Evolutionary conservation across 2,113 vertebrate genomes (phyloP).

Genomic region (Ciconia stormi): DNA sequence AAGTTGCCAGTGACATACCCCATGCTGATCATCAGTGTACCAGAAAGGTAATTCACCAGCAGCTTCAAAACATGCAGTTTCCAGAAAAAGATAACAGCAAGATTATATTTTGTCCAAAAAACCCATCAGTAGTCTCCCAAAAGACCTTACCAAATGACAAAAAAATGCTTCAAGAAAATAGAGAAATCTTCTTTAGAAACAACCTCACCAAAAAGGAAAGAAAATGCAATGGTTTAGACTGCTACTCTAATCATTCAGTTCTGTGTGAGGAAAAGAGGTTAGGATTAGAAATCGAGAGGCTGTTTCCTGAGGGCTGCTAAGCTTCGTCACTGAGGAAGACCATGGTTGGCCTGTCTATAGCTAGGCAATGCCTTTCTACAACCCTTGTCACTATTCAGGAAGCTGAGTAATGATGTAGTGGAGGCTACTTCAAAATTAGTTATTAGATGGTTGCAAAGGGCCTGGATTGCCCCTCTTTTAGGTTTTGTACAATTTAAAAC

Average conservation of each 20-base stretch:
- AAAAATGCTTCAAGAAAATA: background rate
- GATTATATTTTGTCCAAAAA: background rate
- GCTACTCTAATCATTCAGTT: background rate
- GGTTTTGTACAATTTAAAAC: background rate
- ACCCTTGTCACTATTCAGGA: background rate
- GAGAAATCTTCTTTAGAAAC: background rate
- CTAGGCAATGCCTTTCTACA: background rate
- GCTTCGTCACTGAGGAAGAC: background rate
- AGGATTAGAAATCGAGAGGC: background rate
- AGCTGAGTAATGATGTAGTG: background rate
- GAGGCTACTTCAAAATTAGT: background rate
- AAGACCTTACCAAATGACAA: background rate
- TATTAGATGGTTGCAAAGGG: background rate
- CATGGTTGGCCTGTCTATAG: background rate
- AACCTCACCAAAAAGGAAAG: background rate
- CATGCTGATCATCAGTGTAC: background rate
- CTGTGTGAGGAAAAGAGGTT: background rate
- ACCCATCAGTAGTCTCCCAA: background rate
- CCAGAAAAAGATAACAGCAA: background rate
- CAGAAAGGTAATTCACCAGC: background rate
- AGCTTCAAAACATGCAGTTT: background rate
- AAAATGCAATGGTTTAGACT: background rate
- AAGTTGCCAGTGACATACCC: background rate
- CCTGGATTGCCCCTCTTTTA: background rate
- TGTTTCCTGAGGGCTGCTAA: background rate